Conservation (phyloP, 2,888 invertebrate genomes). For the Byasa hedistus region DNA sequence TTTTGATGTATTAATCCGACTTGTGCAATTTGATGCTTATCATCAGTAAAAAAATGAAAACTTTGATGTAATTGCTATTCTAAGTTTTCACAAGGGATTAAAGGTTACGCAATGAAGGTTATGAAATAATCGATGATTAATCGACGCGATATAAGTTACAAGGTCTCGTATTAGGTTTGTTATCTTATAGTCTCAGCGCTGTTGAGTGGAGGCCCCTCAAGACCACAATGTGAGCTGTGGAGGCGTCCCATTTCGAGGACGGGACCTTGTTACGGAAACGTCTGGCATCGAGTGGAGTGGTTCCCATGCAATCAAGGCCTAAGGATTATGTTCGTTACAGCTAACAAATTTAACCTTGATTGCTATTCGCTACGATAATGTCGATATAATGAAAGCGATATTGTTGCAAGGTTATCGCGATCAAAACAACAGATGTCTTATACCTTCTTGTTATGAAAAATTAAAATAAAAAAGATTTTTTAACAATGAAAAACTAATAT, state of each 20-base stretch:
- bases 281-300: constrained; percentile 44
- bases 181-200: constrained; percentile 19
- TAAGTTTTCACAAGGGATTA: constrained; percentile 1
- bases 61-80: background rate
- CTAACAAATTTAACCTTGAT: constrained; percentile 19
- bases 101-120: background rate
- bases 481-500: background rate
- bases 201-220: constrained; percentile 20
- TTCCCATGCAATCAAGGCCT: constrained; percentile 36
- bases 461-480: background rate
- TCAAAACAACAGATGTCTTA: background rate
- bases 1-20: too few species aligned
- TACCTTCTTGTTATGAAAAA: background rate
- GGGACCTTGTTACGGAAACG: constrained; percentile 49
- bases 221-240: constrained; percentile 39
- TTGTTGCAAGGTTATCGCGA: constrained; percentile 15
- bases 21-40: too few species aligned
- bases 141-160: constrained; percentile 15
- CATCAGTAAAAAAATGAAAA: background rate
- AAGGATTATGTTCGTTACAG: constrained; percentile 42
- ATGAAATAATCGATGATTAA: constrained; percentile 3
- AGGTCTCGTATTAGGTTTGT: constrained; percentile 23
- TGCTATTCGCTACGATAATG: constrained; percentile 14
- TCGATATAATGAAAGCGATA: constrained; percentile 22
- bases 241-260: constrained; percentile 44